phyloP scores from a whole-genome alignment of 2,888 invertebrate species.

The Ennomos erosarius region DNA sequence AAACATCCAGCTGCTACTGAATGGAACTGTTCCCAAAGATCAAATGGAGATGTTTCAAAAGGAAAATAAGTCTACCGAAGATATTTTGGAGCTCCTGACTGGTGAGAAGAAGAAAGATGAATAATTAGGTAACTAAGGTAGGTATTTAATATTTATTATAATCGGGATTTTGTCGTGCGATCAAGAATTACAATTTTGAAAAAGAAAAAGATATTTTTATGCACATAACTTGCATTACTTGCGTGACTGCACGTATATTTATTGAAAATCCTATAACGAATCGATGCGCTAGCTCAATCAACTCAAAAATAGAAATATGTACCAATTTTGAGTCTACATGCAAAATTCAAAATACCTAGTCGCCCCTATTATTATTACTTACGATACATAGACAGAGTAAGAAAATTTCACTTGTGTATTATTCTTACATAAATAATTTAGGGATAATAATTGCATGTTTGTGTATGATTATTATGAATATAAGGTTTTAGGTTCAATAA shows the following conservation, averaged over 20 bases:
- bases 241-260: not conserved
- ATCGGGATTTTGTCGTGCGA: slow-evolving; percentile 10
- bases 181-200: slow-evolving; percentile 2
- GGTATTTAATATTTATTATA: not conserved
- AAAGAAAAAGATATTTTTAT: not conserved
- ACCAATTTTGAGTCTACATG: too few relatives aligned
- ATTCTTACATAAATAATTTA: too few relatives aligned
- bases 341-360: too few relatives aligned
- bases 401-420: too few relatives aligned
- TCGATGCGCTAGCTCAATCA: too few relatives aligned
- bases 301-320: too few relatives aligned
- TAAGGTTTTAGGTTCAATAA: too few relatives aligned
- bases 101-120: slow-evolving; percentile 62
- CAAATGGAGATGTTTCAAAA: slow-evolving; percentile 91
- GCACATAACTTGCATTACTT: not conserved
- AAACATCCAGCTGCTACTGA: slow-evolving; percentile 91
- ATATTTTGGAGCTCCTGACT: slow-evolving; percentile 91
- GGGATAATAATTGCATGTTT: too few relatives aligned
- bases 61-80: slow-evolving; percentile 91
- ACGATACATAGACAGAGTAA: too few relatives aligned
- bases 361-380: too few relatives aligned
- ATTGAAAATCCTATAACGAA: too few relatives aligned
- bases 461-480: too few relatives aligned
- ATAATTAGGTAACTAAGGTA: slow-evolving; percentile 9
- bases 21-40: slow-evolving; percentile 92